Evolutionary conservation across 2,888 invertebrate species (phyloP), one percentile per base, ranked within the genome.

Genomic region (Actias luna): DNA sequence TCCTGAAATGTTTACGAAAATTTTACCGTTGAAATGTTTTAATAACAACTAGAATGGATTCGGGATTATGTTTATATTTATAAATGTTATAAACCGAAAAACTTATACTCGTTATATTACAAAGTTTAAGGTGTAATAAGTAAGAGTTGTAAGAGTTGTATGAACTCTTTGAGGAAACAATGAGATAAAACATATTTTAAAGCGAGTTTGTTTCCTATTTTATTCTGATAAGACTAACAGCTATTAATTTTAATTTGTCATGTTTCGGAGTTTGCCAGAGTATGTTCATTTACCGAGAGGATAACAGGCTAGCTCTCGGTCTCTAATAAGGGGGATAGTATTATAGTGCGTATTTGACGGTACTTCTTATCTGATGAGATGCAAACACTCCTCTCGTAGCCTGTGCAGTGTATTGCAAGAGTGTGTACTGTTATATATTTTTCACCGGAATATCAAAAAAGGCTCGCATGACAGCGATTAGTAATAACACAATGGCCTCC

Each of bases 1-100:
- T 46, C 14, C 61, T 58, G n/a, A 35, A 58, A 58, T 58, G 58
- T 63, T 65, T 33, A 25, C n/a, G 58, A 14, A 58, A 58, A 58
- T 36, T 36, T 22, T 4, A 3, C 46, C 29, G 31, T 8, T 18
- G 29, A 33, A 57, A 57, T 57, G 57, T 57, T 57, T 57, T 18
- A 33, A 33, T 31, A 57, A 33, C 5, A 27, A 29, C 33, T 31
- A 29, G n/a, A 57, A 57, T 29, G 10, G 22, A 50, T 50, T 50
- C 25, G 36, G 14, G 22, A 58, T 16, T 58, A 16, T 46, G 31
- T 18, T 16, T 46, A 46, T 18, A 16, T 7, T 31, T 46, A 18
- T 27, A 7, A 46, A 22, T 12, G 25, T 50, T 22, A 22, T 12
- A n/a, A 42, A 42, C 8, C 7, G 18, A 42, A 42, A 18, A 42